Conservation (phyloP, 2,113 vertebrate species). For the Sphyrna mokarran region DNA sequence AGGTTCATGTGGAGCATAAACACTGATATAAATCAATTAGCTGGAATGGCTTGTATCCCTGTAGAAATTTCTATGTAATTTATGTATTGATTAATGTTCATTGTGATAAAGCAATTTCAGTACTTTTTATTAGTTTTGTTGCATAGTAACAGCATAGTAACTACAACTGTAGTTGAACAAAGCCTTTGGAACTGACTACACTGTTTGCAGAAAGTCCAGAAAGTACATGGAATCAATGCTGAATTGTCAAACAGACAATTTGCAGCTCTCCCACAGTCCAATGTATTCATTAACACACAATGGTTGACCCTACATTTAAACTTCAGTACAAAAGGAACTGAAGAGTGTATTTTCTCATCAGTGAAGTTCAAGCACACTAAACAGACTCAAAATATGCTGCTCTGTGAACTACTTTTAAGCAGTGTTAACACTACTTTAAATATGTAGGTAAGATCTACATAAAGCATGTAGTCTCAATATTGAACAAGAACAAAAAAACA, state of each 20-base stretch:
- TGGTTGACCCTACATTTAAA: background rate
- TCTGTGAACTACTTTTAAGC: background rate
- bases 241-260: background rate
- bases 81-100: background rate
- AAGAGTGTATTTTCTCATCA: background rate
- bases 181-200: background rate
- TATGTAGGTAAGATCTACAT: no score
- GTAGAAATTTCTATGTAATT: no score
- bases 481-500: no score
- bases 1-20: no score
- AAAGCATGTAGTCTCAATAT: no score
- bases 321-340: background rate
- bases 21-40: no score
- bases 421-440: background rate
- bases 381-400: background rate
- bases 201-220: background rate
- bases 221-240: background rate
- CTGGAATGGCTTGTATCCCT: no score
- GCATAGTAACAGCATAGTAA: background rate
- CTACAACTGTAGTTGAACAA: background rate
- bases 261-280: background rate
- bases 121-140: background rate
- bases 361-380: background rate
- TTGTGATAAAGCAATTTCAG: background rate
- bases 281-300: background rate